These are phyloP conservation scores for Ceratosolen fusciceps DNA, from an alignment of 1,140 invertebrate genomes.

Conservation along the genomic window DNA sequence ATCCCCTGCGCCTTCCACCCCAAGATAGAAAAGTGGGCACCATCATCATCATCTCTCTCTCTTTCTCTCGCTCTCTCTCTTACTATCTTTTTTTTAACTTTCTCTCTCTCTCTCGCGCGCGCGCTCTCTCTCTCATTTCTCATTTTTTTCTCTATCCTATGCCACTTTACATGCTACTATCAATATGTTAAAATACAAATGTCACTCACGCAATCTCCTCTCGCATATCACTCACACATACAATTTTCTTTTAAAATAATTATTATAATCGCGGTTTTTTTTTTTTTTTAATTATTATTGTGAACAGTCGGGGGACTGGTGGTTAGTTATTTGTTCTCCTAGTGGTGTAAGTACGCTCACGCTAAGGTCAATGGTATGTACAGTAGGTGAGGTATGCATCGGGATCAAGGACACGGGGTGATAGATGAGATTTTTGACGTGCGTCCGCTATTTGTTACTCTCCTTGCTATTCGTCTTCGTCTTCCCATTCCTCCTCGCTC, in stretches of 20 bases:
- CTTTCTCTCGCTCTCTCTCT: no score
- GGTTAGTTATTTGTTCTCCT: slow-evolving; percentile 70
- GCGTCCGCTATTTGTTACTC: slow-evolving; percentile 60
- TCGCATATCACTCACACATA: slow-evolving; percentile 66
- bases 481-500: slow-evolving; percentile 70
- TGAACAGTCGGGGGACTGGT: slow-evolving; percentile 67
- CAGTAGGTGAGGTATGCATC: slow-evolving; percentile 72
- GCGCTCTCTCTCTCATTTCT: slow-evolving; percentile 47
- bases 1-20: slow-evolving; percentile 61
- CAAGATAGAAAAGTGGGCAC: slow-evolving; percentile 57
- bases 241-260: slow-evolving; percentile 70
- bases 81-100: no score
- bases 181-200: slow-evolving; percentile 74
- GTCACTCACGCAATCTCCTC: slow-evolving; percentile 68
- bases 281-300: slow-evolving; percentile 65
- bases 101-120: no score
- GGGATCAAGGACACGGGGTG: slow-evolving; percentile 71
- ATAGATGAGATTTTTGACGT: slow-evolving; percentile 69
- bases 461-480: slow-evolving; percentile 70
- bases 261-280: slow-evolving; percentile 67
- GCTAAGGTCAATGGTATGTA: slow-evolving; percentile 73
- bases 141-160: slow-evolving; percentile 64
- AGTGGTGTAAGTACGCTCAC: slow-evolving; percentile 71
- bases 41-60: no score
- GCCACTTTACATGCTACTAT: slow-evolving; percentile 71